These are phyloP conservation scores for Salvelinus namaycush DNA, from an alignment of 2,113 vertebrate genomes.

Conservation along the genomic window DNA sequence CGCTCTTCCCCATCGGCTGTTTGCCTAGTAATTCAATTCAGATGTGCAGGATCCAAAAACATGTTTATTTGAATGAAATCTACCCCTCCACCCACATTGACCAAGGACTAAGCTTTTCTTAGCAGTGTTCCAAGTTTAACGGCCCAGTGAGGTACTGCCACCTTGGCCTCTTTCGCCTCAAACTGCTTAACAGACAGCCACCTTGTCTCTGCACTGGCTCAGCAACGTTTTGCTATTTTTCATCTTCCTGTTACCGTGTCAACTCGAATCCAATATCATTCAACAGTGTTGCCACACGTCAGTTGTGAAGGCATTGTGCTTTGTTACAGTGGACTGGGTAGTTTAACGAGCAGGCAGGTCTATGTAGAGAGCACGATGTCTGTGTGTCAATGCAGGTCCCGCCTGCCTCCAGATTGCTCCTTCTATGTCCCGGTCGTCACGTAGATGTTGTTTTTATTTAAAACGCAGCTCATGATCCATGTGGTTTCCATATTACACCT, in stretches of 20 bases:
- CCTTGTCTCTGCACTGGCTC: conserved; percentile 55
- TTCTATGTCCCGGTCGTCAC: conserved; percentile 52
- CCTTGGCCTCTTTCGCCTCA: conserved; percentile 62
- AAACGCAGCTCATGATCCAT: conserved; percentile 65
- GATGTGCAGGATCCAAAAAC: conserved; percentile 79
- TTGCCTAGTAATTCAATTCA: conserved; percentile 82
- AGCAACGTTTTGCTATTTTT: conserved; percentile 33
- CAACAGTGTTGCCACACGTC: conserved; percentile 44
- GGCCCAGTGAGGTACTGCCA: conserved; percentile 69
- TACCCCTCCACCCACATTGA: conserved; percentile 72
- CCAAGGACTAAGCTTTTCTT: conserved; percentile 76
- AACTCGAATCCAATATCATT: conserved; percentile 19
- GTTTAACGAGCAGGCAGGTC: conserved; percentile 42
- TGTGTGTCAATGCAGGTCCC: conserved; percentile 34
- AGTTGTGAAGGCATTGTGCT: conserved; percentile 15
- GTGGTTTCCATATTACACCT: conserved; percentile 68
- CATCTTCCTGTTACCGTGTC: conserved; percentile 44
- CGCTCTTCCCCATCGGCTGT: conserved; percentile 75
- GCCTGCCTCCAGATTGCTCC: conserved; percentile 56
- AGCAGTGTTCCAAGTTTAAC: conserved; percentile 73
- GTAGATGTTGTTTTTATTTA: conserved; percentile 62
- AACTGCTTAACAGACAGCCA: conserved; percentile 58
- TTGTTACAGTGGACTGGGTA: conserved; percentile 26
- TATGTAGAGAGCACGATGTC: no score
- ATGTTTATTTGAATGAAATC: conserved; percentile 79